A percentile compares a stretch with the other conserved stretches of the same genome.
Conservation (phyloP, 1,140 invertebrate genomes). For the Zaprionus davidi region DNA sequence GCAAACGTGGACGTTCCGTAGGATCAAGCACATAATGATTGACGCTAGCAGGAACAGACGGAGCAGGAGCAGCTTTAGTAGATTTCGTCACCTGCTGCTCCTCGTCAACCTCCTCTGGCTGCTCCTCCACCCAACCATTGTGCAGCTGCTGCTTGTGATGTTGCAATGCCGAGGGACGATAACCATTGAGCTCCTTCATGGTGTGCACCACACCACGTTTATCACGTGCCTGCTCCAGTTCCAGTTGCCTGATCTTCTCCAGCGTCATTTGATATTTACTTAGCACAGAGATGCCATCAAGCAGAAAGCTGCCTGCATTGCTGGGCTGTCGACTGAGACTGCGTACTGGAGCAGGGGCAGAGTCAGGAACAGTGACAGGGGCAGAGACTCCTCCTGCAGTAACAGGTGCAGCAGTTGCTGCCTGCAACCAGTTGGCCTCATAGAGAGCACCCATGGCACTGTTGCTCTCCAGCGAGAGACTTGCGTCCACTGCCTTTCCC, state of each 20-base stretch:
- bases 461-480: constrained; percentile 87
- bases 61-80: neutral
- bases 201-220: constrained; percentile 54
- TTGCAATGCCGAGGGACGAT: constrained; percentile 86
- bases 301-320: constrained; percentile 72
- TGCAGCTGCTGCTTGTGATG: constrained; percentile 85
- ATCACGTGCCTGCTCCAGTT: constrained; percentile 57
- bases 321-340: constrained; percentile 58
- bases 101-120: neutral
- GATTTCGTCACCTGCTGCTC: neutral
- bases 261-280: constrained; percentile 87
- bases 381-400: neutral
- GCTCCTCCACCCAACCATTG: constrained; percentile 85
- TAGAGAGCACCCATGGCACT: constrained; percentile 90
- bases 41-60: constrained; percentile 25
- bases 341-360: constrained; percentile 54
- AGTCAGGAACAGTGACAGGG: constrained; percentile 45
- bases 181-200: constrained; percentile 86
- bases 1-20: constrained; percentile 58
- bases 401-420: constrained; percentile 72
- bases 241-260: constrained; percentile 84
- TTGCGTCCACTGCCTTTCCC: constrained; percentile 89
- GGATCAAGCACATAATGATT: constrained; percentile 80
- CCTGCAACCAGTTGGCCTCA: constrained; percentile 92
- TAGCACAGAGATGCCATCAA: constrained; percentile 86